phyloP scores from a whole-genome alignment of 2,797 vertebrate genomes.

The Orestias chungarensis region DNA sequence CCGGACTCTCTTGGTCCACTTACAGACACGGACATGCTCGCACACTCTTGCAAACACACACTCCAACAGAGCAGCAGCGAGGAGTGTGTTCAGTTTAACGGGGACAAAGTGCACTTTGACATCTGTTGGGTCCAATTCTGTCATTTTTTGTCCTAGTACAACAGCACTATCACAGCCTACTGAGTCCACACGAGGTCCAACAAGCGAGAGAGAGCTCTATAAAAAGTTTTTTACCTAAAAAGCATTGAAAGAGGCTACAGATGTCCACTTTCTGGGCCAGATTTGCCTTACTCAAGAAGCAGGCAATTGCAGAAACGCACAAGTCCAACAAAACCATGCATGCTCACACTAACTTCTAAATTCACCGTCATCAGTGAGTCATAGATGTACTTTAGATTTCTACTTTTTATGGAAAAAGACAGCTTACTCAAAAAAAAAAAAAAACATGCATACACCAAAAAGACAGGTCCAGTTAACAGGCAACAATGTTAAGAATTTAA shows the following conservation, averaged over 20 bases:
- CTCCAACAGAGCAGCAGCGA: conserved; percentile 30
- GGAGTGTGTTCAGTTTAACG: conserved; percentile 52
- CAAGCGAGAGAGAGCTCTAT: conserved; percentile 16
- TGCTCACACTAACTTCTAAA: background rate
- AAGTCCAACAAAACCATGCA: background rate
- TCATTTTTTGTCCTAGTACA: conserved; percentile 2
- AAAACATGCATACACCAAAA: background rate
- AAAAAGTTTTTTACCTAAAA: conserved; percentile 1
- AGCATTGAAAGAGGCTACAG: background rate
- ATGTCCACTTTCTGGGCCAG: background rate
- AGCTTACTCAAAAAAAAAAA: background rate
- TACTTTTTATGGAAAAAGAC: background rate
- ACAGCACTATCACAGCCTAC: conserved; percentile 11
- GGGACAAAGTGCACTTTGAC: conserved; percentile 59
- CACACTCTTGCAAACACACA: conserved; percentile 62
- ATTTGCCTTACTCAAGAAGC: background rate
- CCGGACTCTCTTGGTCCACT: conserved; percentile 26
- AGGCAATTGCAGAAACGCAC: background rate
- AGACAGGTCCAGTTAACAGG: background rate
- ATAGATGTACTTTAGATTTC: background rate
- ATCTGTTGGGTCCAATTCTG: background rate
- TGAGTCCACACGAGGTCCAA: conserved; percentile 5
- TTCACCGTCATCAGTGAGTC: background rate
- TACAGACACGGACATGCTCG: conserved; percentile 52
- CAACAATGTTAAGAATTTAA: background rate